Conservation (phyloP, 2,888 invertebrate genomes). For the Achlya flavicornis region DNA sequence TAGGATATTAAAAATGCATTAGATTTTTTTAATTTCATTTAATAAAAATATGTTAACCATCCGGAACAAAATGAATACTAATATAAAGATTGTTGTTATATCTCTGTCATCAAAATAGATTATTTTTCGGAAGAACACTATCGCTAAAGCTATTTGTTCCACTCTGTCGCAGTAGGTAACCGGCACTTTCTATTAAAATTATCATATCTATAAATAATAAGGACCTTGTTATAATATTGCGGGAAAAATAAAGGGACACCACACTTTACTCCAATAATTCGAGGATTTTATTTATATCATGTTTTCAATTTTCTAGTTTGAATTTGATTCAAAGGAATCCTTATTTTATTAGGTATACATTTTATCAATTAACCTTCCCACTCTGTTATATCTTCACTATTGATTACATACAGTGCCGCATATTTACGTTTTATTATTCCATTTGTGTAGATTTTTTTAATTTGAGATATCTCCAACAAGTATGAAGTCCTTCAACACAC, state of each 20-base stretch:
- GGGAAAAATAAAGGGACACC: constrained; percentile 41
- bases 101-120: constrained; percentile 59
- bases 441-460: too few relatives aligned
- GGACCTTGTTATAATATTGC: constrained; percentile 49
- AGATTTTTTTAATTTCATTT: too few relatives aligned
- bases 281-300: constrained; percentile 14
- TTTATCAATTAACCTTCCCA: too few relatives aligned
- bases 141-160: constrained; percentile 76
- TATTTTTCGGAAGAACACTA: constrained; percentile 57
- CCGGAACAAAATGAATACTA: not conserved
- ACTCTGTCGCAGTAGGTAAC: constrained; percentile 74
- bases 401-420: too few relatives aligned
- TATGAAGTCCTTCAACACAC: too few relatives aligned
- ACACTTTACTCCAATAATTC: constrained; percentile 19
- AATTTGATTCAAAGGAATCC: too few relatives aligned
- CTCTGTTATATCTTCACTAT: too few relatives aligned
- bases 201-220: constrained; percentile 71
- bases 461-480: too few relatives aligned
- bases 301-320: not conserved
- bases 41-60: not conserved
- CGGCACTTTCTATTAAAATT: constrained; percentile 79
- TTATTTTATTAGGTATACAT: too few relatives aligned
- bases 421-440: too few relatives aligned
- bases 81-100: constrained; percentile 26
- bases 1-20: too few relatives aligned